Conservation (phyloP, 2,888 invertebrate genomes). For the Sinhomidia bicolor region DNA sequence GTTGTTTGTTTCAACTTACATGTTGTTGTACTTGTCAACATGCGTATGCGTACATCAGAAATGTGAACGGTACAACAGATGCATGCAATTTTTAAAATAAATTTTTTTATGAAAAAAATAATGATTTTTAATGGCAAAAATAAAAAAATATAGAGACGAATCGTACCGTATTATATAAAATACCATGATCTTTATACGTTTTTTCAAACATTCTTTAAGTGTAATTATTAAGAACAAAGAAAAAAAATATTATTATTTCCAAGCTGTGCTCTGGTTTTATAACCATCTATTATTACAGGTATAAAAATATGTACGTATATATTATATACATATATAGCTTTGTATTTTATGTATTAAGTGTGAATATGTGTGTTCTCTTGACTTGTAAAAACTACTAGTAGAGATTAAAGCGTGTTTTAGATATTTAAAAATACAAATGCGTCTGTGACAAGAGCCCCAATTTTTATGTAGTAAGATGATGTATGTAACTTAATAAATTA, state of each 20-base stretch:
- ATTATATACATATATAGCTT: neutral
- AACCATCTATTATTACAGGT: neutral
- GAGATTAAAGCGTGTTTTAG: neutral
- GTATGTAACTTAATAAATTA: constrained; percentile 22
- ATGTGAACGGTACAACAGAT: neutral
- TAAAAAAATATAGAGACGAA: neutral
- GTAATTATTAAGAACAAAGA: neutral
- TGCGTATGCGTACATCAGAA: too few relatives aligned
- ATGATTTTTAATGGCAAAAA: constrained; percentile 24
- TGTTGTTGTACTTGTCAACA: too few relatives aligned
- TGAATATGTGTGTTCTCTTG: constrained; percentile 34
- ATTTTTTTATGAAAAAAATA: neutral
- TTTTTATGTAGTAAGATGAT: constrained; percentile 43
- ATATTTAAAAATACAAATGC: constrained; percentile 40
- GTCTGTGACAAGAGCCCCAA: constrained; percentile 61
- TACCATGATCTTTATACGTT: constrained; percentile 42
- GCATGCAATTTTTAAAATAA: neutral
- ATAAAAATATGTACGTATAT: neutral
- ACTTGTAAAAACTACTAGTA: constrained; percentile 7
- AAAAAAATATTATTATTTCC: constrained; percentile 22
- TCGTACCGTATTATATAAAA: constrained; percentile 22
- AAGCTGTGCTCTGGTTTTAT: constrained; percentile 12
- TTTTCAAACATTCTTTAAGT: constrained; percentile 40
- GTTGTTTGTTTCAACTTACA: too few relatives aligned
- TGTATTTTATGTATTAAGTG: constrained; percentile 1